A percentile compares a stretch with the other conserved stretches of the same genome.
Conservation (phyloP, 2,888 invertebrate genomes). For the Cryptocheilus praepositus region DNA sequence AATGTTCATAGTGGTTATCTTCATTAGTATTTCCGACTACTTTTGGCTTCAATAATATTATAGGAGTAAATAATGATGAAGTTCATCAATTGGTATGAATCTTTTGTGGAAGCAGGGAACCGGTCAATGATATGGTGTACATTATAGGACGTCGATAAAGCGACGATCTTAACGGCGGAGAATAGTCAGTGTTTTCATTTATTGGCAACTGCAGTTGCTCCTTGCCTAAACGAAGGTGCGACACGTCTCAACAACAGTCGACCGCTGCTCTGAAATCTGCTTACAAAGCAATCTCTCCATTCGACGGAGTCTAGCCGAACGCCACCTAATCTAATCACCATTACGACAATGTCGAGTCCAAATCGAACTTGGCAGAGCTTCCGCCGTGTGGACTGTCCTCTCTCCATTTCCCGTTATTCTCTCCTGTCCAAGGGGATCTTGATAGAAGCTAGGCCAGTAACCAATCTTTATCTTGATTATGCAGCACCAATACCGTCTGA, state of each 20-base stretch:
- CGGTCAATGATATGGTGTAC: no score
- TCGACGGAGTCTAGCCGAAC: constrained; percentile 56
- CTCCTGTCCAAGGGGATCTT: constrained; percentile 32
- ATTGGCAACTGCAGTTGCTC: constrained; percentile 12
- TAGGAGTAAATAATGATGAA: no score
- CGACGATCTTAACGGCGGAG: no score
- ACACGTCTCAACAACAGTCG: constrained; percentile 33
- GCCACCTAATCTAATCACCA: constrained; percentile 64
- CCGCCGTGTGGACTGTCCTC: constrained; percentile 33
- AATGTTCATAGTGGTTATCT: no score
- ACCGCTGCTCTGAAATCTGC: constrained; percentile 56
- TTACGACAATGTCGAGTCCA: constrained; percentile 56
- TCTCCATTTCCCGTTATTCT: not conserved
- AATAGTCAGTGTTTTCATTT: no score
- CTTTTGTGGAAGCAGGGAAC: no score
- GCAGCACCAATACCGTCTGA: constrained; percentile 55
- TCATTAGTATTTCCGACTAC: no score
- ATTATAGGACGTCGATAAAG: no score
- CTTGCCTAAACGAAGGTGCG: constrained; percentile 39
- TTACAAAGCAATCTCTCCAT: constrained; percentile 68
- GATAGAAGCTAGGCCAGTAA: constrained; percentile 43
- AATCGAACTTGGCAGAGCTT: constrained; percentile 62
- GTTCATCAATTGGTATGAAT: no score
- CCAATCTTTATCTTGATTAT: constrained; percentile 65
- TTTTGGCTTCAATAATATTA: no score